Conservation (phyloP, 2,113 vertebrate genomes). For the Sus scrofa region DNA sequence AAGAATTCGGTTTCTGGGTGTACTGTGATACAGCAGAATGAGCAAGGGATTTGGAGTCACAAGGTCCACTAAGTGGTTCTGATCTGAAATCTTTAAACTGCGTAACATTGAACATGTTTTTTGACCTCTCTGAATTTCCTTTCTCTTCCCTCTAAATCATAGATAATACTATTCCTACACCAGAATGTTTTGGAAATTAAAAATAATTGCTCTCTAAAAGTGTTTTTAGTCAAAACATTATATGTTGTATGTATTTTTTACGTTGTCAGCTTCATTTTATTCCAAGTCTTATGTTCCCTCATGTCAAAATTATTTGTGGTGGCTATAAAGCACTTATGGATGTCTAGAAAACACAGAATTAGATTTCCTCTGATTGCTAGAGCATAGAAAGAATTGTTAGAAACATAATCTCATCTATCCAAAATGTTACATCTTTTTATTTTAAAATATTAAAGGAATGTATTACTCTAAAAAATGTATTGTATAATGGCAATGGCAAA, state of each 20-base stretch:
- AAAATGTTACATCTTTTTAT: neutral
- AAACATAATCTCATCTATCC: neutral
- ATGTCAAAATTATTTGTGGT: neutral
- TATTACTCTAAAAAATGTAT: neutral
- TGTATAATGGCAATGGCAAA: neutral
- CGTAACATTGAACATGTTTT: neutral
- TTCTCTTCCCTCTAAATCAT: neutral
- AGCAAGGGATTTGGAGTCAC: neutral
- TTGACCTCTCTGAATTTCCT: neutral
- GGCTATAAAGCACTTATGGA: neutral
- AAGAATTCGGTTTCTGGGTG: neutral
- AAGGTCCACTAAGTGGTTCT: neutral
- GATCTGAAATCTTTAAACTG: neutral
- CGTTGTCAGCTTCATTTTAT: neutral
- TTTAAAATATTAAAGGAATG: conserved; percentile 7
- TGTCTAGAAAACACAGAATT: neutral
- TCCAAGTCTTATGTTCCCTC: neutral
- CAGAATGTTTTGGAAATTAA: neutral
- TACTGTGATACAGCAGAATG: neutral
- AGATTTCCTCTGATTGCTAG: neutral
- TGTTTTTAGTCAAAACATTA: neutral
- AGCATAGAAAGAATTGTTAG: neutral
- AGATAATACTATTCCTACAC: neutral
- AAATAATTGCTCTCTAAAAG: neutral
- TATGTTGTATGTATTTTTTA: neutral